phyloP scores from a whole-genome alignment of 64 coral and sea anemone genomes.

The Cladopsammia gracilis region DNA sequence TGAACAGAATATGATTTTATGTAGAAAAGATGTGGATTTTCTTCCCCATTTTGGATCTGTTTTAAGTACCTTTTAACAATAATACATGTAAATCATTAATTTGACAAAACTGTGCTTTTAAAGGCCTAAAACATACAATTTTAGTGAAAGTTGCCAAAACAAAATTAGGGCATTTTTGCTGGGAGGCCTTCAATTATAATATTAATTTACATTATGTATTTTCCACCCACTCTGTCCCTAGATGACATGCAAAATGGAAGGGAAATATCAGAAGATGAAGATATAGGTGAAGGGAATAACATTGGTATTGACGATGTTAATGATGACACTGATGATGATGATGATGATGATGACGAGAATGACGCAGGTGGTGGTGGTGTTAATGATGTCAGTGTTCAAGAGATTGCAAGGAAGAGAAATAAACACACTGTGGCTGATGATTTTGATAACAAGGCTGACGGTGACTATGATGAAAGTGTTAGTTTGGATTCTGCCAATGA shows the following conservation, averaged over 20 bases:
- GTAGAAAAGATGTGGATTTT: too few relatives aligned
- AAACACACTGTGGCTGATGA: neutral
- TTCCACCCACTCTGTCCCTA: neutral
- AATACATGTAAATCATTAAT: too few relatives aligned
- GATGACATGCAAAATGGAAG: neutral
- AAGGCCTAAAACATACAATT: too few relatives aligned
- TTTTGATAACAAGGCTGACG: neutral
- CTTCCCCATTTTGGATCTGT: too few relatives aligned
- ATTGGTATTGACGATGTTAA: neutral
- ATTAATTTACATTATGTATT: too few relatives aligned
- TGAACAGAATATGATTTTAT: too few relatives aligned
- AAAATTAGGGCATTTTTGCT: too few relatives aligned
- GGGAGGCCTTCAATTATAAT: too few relatives aligned
- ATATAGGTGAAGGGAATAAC: neutral
- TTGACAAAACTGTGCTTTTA: too few relatives aligned
- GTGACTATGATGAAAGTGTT: slow-evolving; percentile 2
- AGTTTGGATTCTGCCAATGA: neutral
- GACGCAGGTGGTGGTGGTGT: slow-evolving; percentile 1
- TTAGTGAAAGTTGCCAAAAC: too few relatives aligned
- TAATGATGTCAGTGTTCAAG: neutral
- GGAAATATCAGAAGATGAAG: neutral
- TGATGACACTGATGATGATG: neutral
- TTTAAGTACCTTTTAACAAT: too few relatives aligned
- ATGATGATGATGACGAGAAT: neutral
- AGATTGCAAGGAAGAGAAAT: neutral